phyloP scores from a whole-genome alignment of 2,113 vertebrate species.

The Tylochromis polylepis region DNA sequence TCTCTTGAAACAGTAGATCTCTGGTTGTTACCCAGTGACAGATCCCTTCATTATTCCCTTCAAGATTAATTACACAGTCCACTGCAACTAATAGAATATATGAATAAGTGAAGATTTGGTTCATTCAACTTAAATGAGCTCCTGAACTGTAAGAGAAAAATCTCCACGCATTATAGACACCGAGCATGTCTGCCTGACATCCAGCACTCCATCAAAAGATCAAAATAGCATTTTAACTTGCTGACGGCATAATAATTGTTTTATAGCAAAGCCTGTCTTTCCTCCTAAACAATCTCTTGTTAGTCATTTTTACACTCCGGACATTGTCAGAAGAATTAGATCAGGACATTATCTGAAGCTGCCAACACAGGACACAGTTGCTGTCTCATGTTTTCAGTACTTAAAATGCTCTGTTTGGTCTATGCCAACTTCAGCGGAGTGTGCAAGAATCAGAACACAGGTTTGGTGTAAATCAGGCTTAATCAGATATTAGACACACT shows the following conservation, averaged over 20 bases:
- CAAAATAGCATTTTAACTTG: neutral
- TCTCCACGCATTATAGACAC: neutral
- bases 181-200: neutral
- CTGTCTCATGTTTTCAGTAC: neutral
- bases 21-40: constrained; percentile 8
- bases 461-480: neutral
- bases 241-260: neutral
- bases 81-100: constrained; percentile 23
- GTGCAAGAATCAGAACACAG: neutral
- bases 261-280: neutral
- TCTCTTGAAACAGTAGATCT: neutral
- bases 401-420: neutral
- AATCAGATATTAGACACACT: neutral
- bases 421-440: neutral
- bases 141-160: neutral
- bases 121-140: neutral
- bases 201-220: neutral
- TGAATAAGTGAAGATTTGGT: neutral
- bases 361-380: neutral
- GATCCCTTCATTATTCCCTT: neutral
- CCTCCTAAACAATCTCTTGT: neutral
- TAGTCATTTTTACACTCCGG: neutral
- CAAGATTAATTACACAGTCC: constrained; percentile 44
- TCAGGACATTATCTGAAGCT: neutral
- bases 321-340: neutral